phyloP scores from a whole-genome alignment of 2,888 invertebrate species.

The Ophraella communa region DNA sequence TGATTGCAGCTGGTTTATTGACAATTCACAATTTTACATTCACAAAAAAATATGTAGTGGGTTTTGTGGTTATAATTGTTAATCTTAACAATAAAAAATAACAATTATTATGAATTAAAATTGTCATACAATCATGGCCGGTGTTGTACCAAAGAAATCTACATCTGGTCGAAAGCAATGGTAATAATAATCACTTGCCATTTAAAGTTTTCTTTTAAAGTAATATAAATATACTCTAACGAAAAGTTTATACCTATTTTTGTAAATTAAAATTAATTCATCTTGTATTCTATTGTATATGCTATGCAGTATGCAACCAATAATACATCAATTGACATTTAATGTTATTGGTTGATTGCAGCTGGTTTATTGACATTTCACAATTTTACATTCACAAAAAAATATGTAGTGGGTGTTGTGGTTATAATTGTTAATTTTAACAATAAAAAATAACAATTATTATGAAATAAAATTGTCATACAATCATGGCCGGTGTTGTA shows the following conservation, averaged over 20 bases:
- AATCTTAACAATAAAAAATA: neutral
- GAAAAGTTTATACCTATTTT: no score
- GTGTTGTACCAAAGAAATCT: conserved; percentile 58
- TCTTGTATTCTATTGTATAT: no score
- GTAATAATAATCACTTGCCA: neutral
- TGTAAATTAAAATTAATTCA: no score
- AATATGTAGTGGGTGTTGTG: neutral
- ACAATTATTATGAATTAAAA: conserved; percentile 15
- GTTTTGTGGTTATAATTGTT: neutral
- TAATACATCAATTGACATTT: neutral
- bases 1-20: neutral
- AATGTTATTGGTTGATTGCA: neutral
- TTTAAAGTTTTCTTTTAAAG: neutral
- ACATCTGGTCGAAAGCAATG: no score
- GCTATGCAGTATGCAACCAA: conserved; percentile 7
- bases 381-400: neutral
- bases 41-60: neutral
- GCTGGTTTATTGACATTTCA: neutral
- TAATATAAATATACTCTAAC: no score
- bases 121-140: conserved; percentile 60
- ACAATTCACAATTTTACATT: neutral
- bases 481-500: conserved; percentile 65
- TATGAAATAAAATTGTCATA: conserved; percentile 8
- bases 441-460: conserved; percentile 8
- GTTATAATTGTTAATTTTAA: no score